Percentiles rank a stretch among this genome's conserved stretches.
Conservation (phyloP, 2,888 invertebrate genomes). For the Prenolepis imparis region DNA sequence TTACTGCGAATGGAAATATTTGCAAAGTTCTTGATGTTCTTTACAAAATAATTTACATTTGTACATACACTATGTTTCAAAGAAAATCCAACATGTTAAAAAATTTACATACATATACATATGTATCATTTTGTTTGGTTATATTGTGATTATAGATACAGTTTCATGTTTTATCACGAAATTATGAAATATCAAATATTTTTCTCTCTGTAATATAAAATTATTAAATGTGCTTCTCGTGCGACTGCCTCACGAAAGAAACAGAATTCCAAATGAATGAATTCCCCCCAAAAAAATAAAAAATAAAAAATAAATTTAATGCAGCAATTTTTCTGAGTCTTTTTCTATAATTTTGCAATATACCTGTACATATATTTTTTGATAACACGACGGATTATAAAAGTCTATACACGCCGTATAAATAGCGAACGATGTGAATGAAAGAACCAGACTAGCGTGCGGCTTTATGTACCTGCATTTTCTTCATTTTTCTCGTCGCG, state of each 20-base stretch:
- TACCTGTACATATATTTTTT: conserved; percentile 13
- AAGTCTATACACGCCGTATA: conserved; percentile 22
- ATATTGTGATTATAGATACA: neutral
- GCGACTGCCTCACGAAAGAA: neutral
- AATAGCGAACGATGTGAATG: conserved; percentile 33
- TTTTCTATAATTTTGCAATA: conserved; percentile 17
- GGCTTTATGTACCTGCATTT: conserved; percentile 58
- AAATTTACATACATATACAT: neutral
- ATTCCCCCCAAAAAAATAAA: neutral
- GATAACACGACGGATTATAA: conserved; percentile 43
- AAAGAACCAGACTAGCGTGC: conserved; percentile 35
- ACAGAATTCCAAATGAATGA: neutral
- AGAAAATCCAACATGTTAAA: neutral
- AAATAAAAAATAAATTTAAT: neutral
- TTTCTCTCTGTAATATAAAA: neutral
- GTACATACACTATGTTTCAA: neutral
- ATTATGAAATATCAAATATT: conserved; percentile 14
- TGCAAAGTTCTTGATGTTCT: neutral
- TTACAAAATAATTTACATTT: conserved; percentile 7
- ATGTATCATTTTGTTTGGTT: neutral
- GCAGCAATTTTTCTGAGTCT: neutral
- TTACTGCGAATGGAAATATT: neutral
- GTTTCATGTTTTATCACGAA: conserved; percentile 5
- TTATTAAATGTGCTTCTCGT: neutral
- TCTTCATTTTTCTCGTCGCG: conserved; percentile 58